Percentiles rank a stretch among this genome's conserved stretches.
phyloP scores from a whole-genome alignment of 2,113 vertebrate genomes.

The Nyctereutes procyonoides region DNA sequence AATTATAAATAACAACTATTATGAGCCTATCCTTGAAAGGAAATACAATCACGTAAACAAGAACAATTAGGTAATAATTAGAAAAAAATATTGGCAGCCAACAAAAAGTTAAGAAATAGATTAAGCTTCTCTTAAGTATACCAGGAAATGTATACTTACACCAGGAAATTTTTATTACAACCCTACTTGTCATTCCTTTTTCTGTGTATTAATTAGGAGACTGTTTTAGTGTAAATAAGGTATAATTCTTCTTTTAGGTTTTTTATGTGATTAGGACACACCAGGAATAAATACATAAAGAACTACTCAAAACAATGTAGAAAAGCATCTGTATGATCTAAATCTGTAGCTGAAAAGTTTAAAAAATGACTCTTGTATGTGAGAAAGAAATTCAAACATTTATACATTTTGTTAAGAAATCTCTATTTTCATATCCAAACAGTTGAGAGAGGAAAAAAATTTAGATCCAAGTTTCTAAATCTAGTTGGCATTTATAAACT shows the following conservation, averaged over 20 bases:
- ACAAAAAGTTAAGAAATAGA: conserved; percentile 44
- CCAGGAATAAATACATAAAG: neutral
- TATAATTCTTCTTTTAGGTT: neutral
- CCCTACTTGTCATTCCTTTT: neutral
- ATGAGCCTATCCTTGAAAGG: conserved; percentile 70
- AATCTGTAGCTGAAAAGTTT: neutral
- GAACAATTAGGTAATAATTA: conserved; percentile 74
- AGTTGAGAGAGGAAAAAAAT: neutral
- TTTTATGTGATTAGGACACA: neutral
- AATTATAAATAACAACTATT: conserved; percentile 77
- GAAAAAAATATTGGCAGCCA: conserved; percentile 69
- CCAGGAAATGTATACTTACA: conserved; percentile 5
- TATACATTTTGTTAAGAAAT: neutral
- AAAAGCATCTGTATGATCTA: neutral
- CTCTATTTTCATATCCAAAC: neutral
- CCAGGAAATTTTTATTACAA: conserved; percentile 24
- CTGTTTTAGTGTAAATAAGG: neutral
- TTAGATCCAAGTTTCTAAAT: neutral
- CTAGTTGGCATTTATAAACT: conserved; percentile 10
- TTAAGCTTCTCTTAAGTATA: conserved; percentile 13
- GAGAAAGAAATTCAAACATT: neutral
- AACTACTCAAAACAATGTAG: neutral
- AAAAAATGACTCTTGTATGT: neutral
- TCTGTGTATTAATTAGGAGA: neutral
- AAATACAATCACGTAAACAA: conserved; percentile 64